Percentiles rank a stretch among this genome's conserved stretches.
These are phyloP conservation scores for Drosophila orosa DNA, from an alignment of 1,140 invertebrate genomes.

Conservation along the genomic window DNA sequence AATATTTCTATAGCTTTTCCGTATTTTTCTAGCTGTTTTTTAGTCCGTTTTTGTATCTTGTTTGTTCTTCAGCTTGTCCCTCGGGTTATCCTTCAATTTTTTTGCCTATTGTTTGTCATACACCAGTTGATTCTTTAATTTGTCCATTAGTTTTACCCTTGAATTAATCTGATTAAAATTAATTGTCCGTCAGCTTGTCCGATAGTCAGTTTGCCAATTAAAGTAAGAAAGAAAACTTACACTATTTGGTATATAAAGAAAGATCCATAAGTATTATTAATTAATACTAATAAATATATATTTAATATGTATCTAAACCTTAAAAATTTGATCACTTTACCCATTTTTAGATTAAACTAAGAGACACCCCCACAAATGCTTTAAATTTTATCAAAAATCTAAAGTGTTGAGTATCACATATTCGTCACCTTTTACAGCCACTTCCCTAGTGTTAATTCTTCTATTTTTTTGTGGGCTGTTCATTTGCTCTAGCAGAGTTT, in stretches of 20 bases:
- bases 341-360: neutral
- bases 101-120: neutral
- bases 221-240: neutral
- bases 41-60: too few relatives aligned
- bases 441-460: constrained; percentile 1
- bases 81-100: neutral
- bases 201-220: neutral
- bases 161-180: too few relatives aligned
- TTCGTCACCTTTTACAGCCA: neutral
- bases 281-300: too few relatives aligned
- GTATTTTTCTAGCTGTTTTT: neutral
- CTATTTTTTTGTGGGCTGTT: neutral
- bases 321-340: neutral
- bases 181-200: neutral
- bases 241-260: neutral
- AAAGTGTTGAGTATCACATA: neutral
- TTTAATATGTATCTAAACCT: neutral
- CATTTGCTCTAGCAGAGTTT: constrained; percentile 5
- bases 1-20: neutral
- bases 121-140: neutral
- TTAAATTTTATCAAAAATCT: neutral
- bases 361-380: fast-evolving
- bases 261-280: too few relatives aligned
- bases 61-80: neutral
- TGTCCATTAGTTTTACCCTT: neutral